A percentile compares a stretch with the other conserved stretches of the same genome.
Conservation (phyloP, 2,113 vertebrate genomes). For the Tylochromis polylepis region DNA sequence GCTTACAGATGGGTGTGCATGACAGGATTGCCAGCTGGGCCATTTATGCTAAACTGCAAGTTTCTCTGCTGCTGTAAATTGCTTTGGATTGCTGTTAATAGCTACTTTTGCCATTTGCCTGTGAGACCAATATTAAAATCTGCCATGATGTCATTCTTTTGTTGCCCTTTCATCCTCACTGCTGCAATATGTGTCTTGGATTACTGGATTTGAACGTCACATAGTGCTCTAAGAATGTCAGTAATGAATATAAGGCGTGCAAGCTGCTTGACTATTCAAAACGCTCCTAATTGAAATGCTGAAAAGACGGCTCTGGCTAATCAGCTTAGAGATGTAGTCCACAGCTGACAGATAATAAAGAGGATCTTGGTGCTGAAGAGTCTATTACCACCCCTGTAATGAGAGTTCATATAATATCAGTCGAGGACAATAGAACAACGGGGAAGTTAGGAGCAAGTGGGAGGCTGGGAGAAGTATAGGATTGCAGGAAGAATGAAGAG, state of each 20-base stretch:
- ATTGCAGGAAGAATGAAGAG: neutral
- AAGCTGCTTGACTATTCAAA: slow-evolving; percentile 43
- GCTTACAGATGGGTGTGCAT: neutral
- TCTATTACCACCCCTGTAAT: slow-evolving; percentile 59
- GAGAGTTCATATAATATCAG: slow-evolving; percentile 45
- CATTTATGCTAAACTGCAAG: slow-evolving; percentile 17
- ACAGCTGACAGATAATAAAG: slow-evolving; percentile 58
- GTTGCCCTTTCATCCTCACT: neutral
- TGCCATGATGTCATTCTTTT: slow-evolving; percentile 26
- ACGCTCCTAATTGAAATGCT: slow-evolving; percentile 64
- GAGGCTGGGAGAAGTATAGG: neutral
- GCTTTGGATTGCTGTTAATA: slow-evolving; percentile 33
- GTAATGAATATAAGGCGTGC: slow-evolving; percentile 40
- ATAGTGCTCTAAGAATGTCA: slow-evolving; percentile 18
- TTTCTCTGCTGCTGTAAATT: slow-evolving; percentile 17
- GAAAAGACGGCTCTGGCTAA: slow-evolving; percentile 62
- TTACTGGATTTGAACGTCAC: slow-evolving; percentile 35
- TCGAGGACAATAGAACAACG: slow-evolving; percentile 38
- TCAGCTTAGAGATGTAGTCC: slow-evolving; percentile 68
- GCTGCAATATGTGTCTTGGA: slow-evolving; percentile 36
- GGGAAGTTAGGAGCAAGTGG: neutral
- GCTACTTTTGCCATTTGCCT: slow-evolving; percentile 22
- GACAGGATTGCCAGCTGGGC: slow-evolving; percentile 21
- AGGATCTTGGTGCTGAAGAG: slow-evolving; percentile 55
- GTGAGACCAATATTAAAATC: slow-evolving; percentile 20